These are phyloP conservation scores for Uloborus diversus DNA, from an alignment of 1,140 invertebrate species.

Conservation along the genomic window DNA sequence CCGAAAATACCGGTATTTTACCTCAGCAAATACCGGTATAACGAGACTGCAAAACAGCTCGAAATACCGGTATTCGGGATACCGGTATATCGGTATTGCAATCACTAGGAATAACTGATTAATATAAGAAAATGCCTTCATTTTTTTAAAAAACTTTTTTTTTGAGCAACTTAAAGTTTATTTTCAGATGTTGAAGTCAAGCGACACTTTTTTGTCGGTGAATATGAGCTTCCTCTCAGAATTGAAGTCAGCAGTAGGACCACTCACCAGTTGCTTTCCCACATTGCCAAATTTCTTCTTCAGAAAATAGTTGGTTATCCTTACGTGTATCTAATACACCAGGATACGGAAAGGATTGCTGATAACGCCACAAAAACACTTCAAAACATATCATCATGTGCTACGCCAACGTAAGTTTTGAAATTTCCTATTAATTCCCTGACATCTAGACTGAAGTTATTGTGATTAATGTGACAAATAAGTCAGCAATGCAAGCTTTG, in stretches of 20 bases:
- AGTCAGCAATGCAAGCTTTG: background rate
- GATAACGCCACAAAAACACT: conserved; percentile 66
- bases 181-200: background rate
- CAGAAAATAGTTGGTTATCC: conserved; percentile 74
- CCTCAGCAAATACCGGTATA: too few relatives aligned
- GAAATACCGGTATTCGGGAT: too few relatives aligned
- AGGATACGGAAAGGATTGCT: conserved; percentile 61
- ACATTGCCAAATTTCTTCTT: conserved; percentile 74
- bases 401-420: conserved; percentile 16
- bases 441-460: background rate
- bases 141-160: too few relatives aligned
- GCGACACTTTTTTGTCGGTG: conserved; percentile 54
- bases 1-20: too few relatives aligned
- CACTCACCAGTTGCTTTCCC: conserved; percentile 72
- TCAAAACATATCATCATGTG: conserved; percentile 20
- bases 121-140: too few relatives aligned
- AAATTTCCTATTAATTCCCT: background rate
- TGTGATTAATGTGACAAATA: background rate
- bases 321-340: conserved; percentile 67
- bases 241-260: conserved; percentile 66
- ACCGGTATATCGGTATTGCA: too few relatives aligned
- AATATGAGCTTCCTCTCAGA: conserved; percentile 61
- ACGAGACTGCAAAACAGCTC: too few relatives aligned
- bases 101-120: too few relatives aligned
- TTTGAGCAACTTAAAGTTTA: too few relatives aligned